Percentiles rank a stretch among this genome's conserved stretches.
These are phyloP conservation scores for Antennarius striatus DNA, from an alignment of 2,113 vertebrate genomes.

Conservation along the genomic window DNA sequence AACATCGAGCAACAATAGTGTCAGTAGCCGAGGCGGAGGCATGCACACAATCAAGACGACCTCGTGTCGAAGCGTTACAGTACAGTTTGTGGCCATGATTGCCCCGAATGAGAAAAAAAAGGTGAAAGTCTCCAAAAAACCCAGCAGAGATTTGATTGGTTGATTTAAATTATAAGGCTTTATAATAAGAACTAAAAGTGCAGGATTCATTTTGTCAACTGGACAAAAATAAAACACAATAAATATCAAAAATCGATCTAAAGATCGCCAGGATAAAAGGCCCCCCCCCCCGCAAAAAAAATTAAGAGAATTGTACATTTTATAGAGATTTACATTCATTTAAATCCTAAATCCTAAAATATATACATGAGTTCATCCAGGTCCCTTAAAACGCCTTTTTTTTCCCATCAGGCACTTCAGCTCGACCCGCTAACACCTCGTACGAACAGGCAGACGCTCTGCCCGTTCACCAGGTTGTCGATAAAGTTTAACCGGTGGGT, in stretches of 20 bases:
- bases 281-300: no score
- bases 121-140: background rate
- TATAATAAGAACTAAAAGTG: constrained; percentile 17
- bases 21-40: constrained; percentile 5
- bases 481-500: background rate
- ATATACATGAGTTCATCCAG: constrained; percentile 25
- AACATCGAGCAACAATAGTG: background rate
- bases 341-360: constrained; percentile 30
- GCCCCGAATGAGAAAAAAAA: constrained; percentile 21
- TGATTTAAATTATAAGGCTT: constrained; percentile 13
- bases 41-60: background rate
- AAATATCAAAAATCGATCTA: background rate
- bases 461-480: background rate
- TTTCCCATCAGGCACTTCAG: constrained; percentile 23
- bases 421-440: background rate
- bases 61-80: constrained; percentile 13
- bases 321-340: constrained; percentile 52
- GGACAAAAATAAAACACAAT: background rate
- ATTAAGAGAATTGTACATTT: background rate
- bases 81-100: constrained; percentile 8
- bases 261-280: no score
- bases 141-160: constrained; percentile 4
- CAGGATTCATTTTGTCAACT: background rate
- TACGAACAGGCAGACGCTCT: background rate
- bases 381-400: constrained; percentile 16